A percentile compares a stretch with the other conserved stretches of the same genome.
phyloP scores from a whole-genome alignment of 2,888 invertebrate species.

The Odontocolon sp. region DNA sequence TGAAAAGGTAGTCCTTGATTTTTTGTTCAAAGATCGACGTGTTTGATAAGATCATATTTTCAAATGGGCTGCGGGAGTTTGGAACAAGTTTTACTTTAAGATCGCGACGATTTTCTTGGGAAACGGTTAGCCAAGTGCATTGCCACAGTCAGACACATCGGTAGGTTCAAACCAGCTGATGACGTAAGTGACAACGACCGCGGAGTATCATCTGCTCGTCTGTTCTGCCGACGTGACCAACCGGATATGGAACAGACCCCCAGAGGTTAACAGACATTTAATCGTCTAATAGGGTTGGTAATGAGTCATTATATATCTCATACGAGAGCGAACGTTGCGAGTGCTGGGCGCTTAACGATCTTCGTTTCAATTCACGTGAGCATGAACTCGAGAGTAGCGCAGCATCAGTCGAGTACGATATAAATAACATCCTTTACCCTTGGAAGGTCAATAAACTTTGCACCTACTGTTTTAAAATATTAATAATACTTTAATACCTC shows the following conservation, averaged over 20 bases:
- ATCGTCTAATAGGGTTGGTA: slow-evolving; percentile 71
- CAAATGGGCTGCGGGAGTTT: too few species aligned
- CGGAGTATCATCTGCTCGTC: slow-evolving; percentile 60
- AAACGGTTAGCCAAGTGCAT: too few species aligned
- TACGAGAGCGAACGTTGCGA: slow-evolving; percentile 57
- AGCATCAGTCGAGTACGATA: background rate
- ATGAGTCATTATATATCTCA: slow-evolving; percentile 69
- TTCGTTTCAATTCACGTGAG: slow-evolving; percentile 16
- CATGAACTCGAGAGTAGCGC: background rate
- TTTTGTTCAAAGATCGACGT: too few species aligned
- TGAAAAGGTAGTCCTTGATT: too few species aligned
- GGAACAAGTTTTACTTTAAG: too few species aligned
- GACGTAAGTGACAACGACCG: slow-evolving; percentile 19
- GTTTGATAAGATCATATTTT: too few species aligned
- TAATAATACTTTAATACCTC: too few species aligned
- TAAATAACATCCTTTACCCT: background rate
- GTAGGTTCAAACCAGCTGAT: slow-evolving; percentile 16
- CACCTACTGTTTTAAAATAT: background rate
- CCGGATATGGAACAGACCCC: slow-evolving; percentile 76
- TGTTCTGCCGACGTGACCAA: slow-evolving; percentile 53
- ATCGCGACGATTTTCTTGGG: too few species aligned
- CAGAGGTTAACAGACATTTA: slow-evolving; percentile 73
- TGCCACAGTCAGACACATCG: too few species aligned
- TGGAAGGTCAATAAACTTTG: slow-evolving; percentile 2
- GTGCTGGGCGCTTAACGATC: slow-evolving; percentile 45